Evolutionary conservation across 2,113 vertebrate genomes (phyloP).

Genomic region (Chaetura pelagica): DNA sequence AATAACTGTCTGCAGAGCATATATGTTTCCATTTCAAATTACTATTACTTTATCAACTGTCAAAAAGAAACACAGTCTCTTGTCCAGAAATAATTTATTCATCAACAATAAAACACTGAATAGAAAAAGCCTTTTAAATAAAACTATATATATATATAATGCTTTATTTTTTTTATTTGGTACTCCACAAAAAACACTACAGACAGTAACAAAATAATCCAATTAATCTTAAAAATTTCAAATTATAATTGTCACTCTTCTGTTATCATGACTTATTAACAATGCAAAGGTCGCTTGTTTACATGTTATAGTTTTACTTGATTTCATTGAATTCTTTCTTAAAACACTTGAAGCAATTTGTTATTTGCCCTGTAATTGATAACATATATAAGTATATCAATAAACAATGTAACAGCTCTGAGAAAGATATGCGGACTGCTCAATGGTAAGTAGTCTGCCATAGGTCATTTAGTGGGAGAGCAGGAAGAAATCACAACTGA

Average conservation of each 20-base stretch:
- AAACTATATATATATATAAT: conserved; percentile 85
- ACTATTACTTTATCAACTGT: conserved; percentile 19
- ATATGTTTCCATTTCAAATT: background rate
- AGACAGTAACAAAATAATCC: conserved; percentile 88
- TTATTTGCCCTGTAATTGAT: conserved; percentile 66
- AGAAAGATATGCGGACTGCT: conserved; percentile 69
- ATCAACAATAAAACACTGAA: conserved; percentile 78
- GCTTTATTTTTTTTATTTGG: conserved; percentile 76
- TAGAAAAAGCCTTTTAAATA: conserved; percentile 84
- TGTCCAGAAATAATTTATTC: conserved; percentile 84
- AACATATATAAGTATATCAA: conserved; percentile 77
- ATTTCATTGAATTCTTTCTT: conserved; percentile 71
- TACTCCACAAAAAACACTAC: conserved; percentile 84
- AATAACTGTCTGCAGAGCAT: background rate
- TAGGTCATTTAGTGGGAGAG: conserved; percentile 55
- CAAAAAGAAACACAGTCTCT: conserved; percentile 72
- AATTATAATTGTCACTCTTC: conserved; percentile 71
- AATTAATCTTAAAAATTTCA: conserved; percentile 80
- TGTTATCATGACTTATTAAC: conserved; percentile 60
- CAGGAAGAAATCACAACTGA: conserved; percentile 70
- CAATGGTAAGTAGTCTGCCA: conserved; percentile 53
- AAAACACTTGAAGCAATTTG: conserved; percentile 74
- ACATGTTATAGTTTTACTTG: conserved; percentile 59
- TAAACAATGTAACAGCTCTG: conserved; percentile 79
- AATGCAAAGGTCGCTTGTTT: conserved; percentile 66